Base-by-base conservation (phyloP, 2,113 vertebrate genomes). In the Boulengeromyrus knoepffleri region DNA sequence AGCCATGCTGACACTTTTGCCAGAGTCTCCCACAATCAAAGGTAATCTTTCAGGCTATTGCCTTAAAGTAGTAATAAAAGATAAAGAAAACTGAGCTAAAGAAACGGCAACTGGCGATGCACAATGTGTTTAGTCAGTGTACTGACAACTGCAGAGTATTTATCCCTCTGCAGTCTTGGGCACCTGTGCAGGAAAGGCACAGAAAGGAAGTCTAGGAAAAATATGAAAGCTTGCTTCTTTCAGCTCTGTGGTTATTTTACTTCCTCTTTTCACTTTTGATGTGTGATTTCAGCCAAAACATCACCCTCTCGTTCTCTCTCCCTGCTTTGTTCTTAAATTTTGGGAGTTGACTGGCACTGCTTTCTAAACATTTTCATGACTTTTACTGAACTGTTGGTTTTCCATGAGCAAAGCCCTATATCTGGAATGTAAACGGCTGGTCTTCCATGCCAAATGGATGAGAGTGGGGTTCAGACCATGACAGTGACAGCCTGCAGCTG, bases 341-440 rank as follows among this genome's bases (percentile, higher is more conserved):
- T n/a, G 31, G 85, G n/a, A 36, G 21, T 87, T 27, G 49, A n/a
- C 49, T 50, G 13, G 31, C 86, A 42, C 86, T 4, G 27, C 52
- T 52, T 58, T 62, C 53, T 88, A 45, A 88, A 88, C 31, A 88
- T 80, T 80, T 80, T 80, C 36, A 80, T 80, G 17, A 80, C 74
- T 87, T 50, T 87, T 52, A 50, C n/a, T 87, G 85, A 27, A 49
- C 85, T 27, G 47, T 17, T 52, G 49, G 10, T 50, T 87, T 24
- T 52, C 17, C 13, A 10, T 31, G 85, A 50, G 49, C 85, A 53
- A 52, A 87, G 85, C 24, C 5, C 49, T 53, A 42, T 80, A 87
- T 52, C 85, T 50, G 85, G 47, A 87, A 52, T 53, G n/a, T 53
- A 50, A 87, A 52, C 49, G n/a, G 10, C 49, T 19, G 85, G n/a